Evolutionary conservation across 1,140 invertebrate genomes (phyloP), one percentile per base, ranked within the genome.

Genomic region (Leptestheria dahalacensis): DNA sequence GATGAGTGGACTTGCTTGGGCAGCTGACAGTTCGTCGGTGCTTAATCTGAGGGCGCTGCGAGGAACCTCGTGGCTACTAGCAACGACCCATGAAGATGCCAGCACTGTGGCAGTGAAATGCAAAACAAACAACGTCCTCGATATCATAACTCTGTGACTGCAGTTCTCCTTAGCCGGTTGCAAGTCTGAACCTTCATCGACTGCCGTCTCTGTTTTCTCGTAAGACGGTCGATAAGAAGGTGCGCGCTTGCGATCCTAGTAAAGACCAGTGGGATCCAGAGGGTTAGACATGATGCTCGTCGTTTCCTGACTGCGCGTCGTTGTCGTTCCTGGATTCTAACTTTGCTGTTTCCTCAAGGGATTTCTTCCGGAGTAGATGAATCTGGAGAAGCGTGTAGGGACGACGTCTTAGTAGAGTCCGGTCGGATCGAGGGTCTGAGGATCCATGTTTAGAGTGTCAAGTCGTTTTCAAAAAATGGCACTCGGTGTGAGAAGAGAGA

Each of bases 381-480:
- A n/a, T n/a, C n/a, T n/a, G n/a, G n/a, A n/a, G n/a, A n/a, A n/a
- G n/a, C n/a, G n/a, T n/a, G n/a, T n/a, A n/a, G n/a, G n/a, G n/a
- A n/a, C n/a, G n/a, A n/a, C n/a, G n/a, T n/a, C 3, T 51, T 60
- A 60, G 48, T 60, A 60, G 29, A 60, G 48, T 11, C 58, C 58
- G 33, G 58, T 60, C 21, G 58, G 58, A 6, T 60, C 58, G 21
- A 60, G 49, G 18, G 47, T 60, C 24, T 48, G 58, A 41, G 58
- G 53, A 56, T 56, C 53, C 53, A 56, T 56, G 53, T 3, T 56
- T 23, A 52, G 33, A 9, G 33, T 41, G 6, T 9, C 15, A 41
- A 41, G 33, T 41, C 15, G 33, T 26, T 24, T 52, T 26, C 25
- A 24, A 52, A 24, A 15, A 52, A 56, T 56, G 26, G 41, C 53